These are phyloP conservation scores for Cheilosia grossa DNA, from an alignment of 2,888 invertebrate species.

Conservation along the genomic window DNA sequence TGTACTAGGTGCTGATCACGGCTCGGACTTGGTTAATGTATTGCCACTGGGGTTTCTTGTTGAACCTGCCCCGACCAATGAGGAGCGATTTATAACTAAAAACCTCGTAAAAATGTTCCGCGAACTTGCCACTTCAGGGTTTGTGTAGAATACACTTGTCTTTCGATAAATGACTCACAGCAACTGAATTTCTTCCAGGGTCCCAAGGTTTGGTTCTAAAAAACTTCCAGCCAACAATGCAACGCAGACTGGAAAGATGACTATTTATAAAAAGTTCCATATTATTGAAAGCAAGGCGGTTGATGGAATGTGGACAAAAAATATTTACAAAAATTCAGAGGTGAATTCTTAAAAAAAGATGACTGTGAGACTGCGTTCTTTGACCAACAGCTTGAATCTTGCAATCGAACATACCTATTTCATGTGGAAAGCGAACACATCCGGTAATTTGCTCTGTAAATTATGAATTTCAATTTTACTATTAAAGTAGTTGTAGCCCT, in stretches of 20 bases:
- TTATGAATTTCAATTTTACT: no score
- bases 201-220: background rate
- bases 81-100: background rate
- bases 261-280: background rate
- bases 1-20: constrained; percentile 76
- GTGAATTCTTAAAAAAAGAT: background rate
- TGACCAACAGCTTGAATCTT: background rate
- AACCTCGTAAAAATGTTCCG: constrained; percentile 23
- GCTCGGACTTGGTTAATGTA: constrained; percentile 4
- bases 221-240: constrained; percentile 13
- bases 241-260: constrained; percentile 7
- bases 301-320: background rate
- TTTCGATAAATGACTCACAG: background rate
- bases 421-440: no score
- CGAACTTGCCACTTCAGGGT: background rate
- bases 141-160: background rate
- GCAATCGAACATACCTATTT: no score
- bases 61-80: background rate
- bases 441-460: no score
- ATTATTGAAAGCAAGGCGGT: background rate
- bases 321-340: constrained; percentile 1
- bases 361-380: no score
- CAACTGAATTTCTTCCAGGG: background rate
- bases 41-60: background rate
- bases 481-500: no score